These are phyloP conservation scores for Periplaneta americana DNA, from an alignment of 1,140 invertebrate species.

Conservation along the genomic window DNA sequence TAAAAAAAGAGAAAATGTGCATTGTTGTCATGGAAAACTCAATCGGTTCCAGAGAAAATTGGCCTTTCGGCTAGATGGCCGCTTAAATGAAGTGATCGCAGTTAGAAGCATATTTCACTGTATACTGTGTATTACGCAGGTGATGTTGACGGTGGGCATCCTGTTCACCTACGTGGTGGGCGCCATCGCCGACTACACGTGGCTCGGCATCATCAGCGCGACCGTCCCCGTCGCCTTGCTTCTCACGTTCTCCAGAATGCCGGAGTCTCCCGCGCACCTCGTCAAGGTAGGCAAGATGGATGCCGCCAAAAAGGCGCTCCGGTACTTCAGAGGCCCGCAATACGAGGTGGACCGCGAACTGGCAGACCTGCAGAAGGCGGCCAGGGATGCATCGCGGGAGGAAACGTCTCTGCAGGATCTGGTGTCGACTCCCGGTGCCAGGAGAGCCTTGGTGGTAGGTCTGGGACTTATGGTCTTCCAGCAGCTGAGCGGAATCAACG, in stretches of 20 bases:
- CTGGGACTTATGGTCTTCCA: slow-evolving; percentile 73
- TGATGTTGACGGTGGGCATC: slow-evolving; percentile 58
- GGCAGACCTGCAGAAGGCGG: background rate
- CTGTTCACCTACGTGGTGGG: slow-evolving; percentile 38
- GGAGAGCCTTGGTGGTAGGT: slow-evolving; percentile 34
- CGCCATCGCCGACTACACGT: background rate
- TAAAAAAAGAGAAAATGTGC: no score
- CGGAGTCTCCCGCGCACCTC: slow-evolving; percentile 11
- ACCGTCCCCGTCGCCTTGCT: slow-evolving; percentile 34
- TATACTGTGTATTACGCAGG: no score
- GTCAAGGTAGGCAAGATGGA: slow-evolving; percentile 20
- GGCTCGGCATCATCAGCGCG: slow-evolving; percentile 33
- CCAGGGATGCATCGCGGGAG: background rate
- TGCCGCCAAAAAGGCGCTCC: slow-evolving; percentile 4
- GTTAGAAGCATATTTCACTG: no score
- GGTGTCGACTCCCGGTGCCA: slow-evolving; percentile 1
- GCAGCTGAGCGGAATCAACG: slow-evolving; percentile 80
- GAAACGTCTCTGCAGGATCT: background rate
- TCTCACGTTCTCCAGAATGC: slow-evolving; percentile 28
- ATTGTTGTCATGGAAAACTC: no score
- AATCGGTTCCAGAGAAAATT: no score
- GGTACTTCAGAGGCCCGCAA: slow-evolving; percentile 23
- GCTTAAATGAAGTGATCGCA: no score
- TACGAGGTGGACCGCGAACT: slow-evolving; percentile 13
- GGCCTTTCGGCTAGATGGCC: no score